Evolutionary conservation across 37 sponge, comb jelly and placozoan genomes (phyloP), one percentile per base, ranked within the genome.

Genomic region (Cladorhizidae sp.): DNA sequence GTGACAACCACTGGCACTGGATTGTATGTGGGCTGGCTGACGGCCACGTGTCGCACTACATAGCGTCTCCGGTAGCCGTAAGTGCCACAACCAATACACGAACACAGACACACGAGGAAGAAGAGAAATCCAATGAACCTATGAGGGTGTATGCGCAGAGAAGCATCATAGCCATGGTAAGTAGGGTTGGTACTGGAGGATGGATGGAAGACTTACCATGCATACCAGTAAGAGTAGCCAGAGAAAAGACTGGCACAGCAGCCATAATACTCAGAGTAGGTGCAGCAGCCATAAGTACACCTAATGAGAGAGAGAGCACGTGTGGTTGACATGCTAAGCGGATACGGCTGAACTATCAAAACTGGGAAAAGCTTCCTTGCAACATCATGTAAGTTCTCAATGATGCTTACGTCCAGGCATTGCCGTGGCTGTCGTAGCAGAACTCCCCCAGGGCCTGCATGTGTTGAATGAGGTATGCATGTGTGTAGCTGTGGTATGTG

Each of bases 151-250:
- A 5, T 59, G 61, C 6, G 61, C 28, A n/a, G n/a, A n/a, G n/a
- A n/a, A n/a, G n/a, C n/a, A n/a, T n/a, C n/a, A n/a, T n/a, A n/a
- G n/a, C n/a, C n/a, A n/a, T n/a, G n/a, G n/a, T n/a, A n/a, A n/a
- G n/a, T n/a, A n/a, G n/a, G n/a, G n/a, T n/a, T n/a, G n/a, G n/a
- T n/a, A n/a, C n/a, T n/a, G n/a, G n/a, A n/a, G n/a, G 39, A 36
- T 36, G 26, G 68, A 67, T 3, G 3, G 8, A 37, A 21, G n/a
- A 70, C 86, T 78, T 51, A 85, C 86, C 86, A 85, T 26, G 86
- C 86, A 85, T 85, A 85, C 86, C 86, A 85, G 55, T 81, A 81
- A 41, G 59, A 56, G 28, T 32, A 55, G 35, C 57, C 57, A 29
- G 7, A 21, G 52, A 20, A 51, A 32, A 67, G 59, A 63, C 37